Evolutionary conservation across 2,797 vertebrate genomes (phyloP).

Genomic region (Sebastes kiyomatsui): DNA sequence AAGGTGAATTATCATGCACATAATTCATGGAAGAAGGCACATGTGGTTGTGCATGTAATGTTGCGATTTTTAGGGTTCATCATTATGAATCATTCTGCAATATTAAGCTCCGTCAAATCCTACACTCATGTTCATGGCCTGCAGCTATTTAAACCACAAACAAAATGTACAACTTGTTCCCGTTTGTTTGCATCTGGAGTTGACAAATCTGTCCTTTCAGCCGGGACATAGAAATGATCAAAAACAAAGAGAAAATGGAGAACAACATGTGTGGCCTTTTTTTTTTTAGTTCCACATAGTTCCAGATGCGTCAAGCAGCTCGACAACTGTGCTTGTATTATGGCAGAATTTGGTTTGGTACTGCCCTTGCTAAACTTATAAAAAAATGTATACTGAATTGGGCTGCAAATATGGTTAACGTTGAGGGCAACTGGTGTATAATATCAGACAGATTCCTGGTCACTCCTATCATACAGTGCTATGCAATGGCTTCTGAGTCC

Average conservation of each 20-base stretch:
- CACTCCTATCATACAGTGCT: neutral
- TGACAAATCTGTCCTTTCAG: neutral
- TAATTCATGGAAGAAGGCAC: neutral
- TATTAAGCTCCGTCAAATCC: neutral
- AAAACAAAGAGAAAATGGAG: neutral
- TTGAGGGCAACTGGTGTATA: neutral
- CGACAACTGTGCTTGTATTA: neutral
- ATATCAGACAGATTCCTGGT: neutral
- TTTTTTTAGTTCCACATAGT: neutral
- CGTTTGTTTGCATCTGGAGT: neutral
- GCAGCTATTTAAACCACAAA: neutral
- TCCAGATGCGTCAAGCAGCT: neutral
- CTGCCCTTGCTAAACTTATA: neutral
- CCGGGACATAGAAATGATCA: neutral
- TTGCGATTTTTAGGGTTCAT: neutral
- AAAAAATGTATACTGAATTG: neutral
- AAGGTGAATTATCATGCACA: conserved; percentile 81
- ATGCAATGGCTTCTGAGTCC: neutral
- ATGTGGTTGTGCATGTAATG: neutral
- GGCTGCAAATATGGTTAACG: neutral
- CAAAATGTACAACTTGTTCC: neutral
- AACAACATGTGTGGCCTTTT: neutral
- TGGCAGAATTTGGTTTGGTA: neutral
- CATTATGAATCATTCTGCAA: neutral
- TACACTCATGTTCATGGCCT: neutral